phyloP scores from a whole-genome alignment of 2,888 invertebrate genomes.

The Volucella zonaria region DNA sequence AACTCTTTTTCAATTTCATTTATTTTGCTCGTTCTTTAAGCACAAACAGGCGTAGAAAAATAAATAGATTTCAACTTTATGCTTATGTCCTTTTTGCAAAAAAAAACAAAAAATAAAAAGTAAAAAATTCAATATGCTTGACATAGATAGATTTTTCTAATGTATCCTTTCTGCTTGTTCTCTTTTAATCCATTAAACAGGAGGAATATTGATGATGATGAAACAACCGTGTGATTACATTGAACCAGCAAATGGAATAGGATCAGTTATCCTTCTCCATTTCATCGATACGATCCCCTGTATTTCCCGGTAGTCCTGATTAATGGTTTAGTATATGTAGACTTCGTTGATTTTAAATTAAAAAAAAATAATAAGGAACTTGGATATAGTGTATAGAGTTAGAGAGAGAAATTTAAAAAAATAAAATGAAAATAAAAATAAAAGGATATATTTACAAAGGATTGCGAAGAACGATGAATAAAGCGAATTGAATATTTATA shows the following conservation, averaged over 20 bases:
- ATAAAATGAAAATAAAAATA: neutral
- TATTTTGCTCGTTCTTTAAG: slow-evolving; percentile 8
- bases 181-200: slow-evolving; percentile 75
- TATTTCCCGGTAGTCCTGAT: slow-evolving; percentile 12
- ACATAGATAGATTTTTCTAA: slow-evolving; percentile 40
- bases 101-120: neutral
- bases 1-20: slow-evolving; percentile 7
- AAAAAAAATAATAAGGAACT: slow-evolving; percentile 22
- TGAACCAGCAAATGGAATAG: slow-evolving; percentile 48
- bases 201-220: slow-evolving; percentile 83
- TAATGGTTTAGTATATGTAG: slow-evolving; percentile 38
- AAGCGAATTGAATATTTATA: slow-evolving; percentile 73
- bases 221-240: slow-evolving; percentile 82
- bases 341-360: slow-evolving; percentile 37
- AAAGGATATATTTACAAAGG: slow-evolving; percentile 68
- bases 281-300: slow-evolving; percentile 34
- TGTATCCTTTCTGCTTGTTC: slow-evolving; percentile 47
- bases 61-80: slow-evolving; percentile 30
- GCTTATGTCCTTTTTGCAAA: slow-evolving; percentile 35
- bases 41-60: slow-evolving; percentile 7
- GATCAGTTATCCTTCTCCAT: slow-evolving; percentile 27
- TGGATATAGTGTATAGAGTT: slow-evolving; percentile 52
- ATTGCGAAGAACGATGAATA: slow-evolving; percentile 33
- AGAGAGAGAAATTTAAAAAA: slow-evolving; percentile 35
- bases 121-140: slow-evolving; percentile 1